Evolutionary conservation across 2,797 vertebrate genomes (phyloP), one percentile per base, ranked within the genome.

Genomic region (Scleropages formosus): DNA sequence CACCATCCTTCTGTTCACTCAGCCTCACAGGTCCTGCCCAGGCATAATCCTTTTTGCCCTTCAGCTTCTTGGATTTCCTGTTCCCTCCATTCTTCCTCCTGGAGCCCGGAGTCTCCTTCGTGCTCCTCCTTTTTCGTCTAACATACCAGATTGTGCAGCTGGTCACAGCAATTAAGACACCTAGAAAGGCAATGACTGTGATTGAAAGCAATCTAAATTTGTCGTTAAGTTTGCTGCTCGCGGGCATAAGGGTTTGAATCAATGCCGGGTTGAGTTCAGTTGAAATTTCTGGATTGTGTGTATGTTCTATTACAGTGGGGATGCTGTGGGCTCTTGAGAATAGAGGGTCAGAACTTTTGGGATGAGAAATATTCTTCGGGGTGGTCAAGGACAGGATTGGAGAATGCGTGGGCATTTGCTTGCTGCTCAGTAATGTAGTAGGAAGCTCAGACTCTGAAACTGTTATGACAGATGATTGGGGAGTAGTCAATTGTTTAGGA

Each of bases 1-100:
- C 74, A 20, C 81, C 79, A 2, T 24, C 65, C 51, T n/a, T 49
- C 18, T 72, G 71, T 9, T 26, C 66, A 0, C 49, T 58, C 24
- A 84, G 53, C 13, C 47, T 72, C 63, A 84, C 80, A 13, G 81
- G 83, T 13, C 84, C 83, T 0, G 83, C 82, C 86, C 86, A 85
- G 6, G 78, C 51, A 0, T 84, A 80, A 0, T 73, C 61, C 56
- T 71, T 65, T 0, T 6, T 44, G 3, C 74, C 76, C 75, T 83
- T 84, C 68, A 76, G 84, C 60, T 75, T 81, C 72, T 78, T 84
- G 58, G 75, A 72, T 27, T 61, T 72, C 47, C 81, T 80, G 22
- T 24, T 64, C 56, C 56, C 72, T 47, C 6, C 31, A 39, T 6
- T 39, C 6, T 31, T 39, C 2, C 39, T 31, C 39, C 31, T 39